Base-by-base conservation (phyloP, 2,888 invertebrate species). In the Augochlorella aurata region DNA sequence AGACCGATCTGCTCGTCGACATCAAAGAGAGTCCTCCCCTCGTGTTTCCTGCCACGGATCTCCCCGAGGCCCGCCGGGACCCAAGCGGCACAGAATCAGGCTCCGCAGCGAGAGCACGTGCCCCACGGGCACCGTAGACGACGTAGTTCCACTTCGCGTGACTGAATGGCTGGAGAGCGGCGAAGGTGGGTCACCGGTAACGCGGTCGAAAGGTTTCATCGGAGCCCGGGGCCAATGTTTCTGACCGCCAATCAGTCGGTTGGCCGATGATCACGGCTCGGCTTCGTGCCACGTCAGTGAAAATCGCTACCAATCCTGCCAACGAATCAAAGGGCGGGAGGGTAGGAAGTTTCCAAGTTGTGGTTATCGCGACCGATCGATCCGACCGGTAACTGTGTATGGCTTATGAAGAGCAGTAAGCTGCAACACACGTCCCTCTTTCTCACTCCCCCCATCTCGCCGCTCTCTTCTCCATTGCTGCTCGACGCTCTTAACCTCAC, bases 161-260 rank as follows among this genome's bases (percentile, higher is more conserved):
- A n/a, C 47, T 44, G 75, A 21, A 58, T 9, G 49, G 66, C 61
- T 29, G 68, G 68, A 9, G 73, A 66, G 58, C 50, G 61, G 16
- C 47, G n/a, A 52, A 66, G 76, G 69, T 71, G 70, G 66, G 38
- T 44, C 38, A 65, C 67, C 49, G 66, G 61, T 29, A 79, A 65
- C 76, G 58, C 70, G 65, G 61, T 52, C 61, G 63, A 50, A 79
- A 77, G 70, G 49, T 73, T 79, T 74, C 61, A 29, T n/a, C 67
- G 18, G 58, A 75, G 21, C 61, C 24, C 45, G 14, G 47, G 69
- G 85, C 76, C 73, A 74, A 84, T 84, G 85, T 85, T 88, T 87
- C 88, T 83, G 77, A 84, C 85, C 85, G 79, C 80, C 88, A 85
- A 88, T 88, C 88, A 84, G 74, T 82, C 83, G 78, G 83, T 77